Base-by-base conservation (phyloP, 2,888 invertebrate species). In the Temnothorax ravouxi region DNA sequence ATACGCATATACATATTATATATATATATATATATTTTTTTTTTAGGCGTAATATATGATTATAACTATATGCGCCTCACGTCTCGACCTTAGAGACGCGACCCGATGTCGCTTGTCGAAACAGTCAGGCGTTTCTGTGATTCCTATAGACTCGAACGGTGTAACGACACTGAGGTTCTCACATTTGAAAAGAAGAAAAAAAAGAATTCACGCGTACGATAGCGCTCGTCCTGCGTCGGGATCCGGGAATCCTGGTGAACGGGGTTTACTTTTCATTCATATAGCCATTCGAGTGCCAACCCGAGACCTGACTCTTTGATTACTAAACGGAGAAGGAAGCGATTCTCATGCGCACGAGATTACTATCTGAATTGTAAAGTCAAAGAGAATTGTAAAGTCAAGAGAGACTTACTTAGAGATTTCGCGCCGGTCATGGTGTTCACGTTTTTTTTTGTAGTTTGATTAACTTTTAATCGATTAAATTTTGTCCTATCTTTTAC, bases 21-120 rank as follows among this genome's bases (percentile, higher is more conserved):
- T 2, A 71, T 56, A 56, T 56, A 41, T 75, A 75, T 71, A 25
- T 25, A 25, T 25, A 25, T 25, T 0, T 25, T 25, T 25, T 25
- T 56, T 56, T 52, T 79, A 71, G 34, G n/a, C 25, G 59, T 47
- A 56, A 74, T 72, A 59, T 80, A 80, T 80, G 44, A 80, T 80
- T 80, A 72, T 59, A 72, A 80, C 74, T 80, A 79, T 72, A n/a
- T n/a, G n/a, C n/a, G 25, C 29, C 34, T 67, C 79, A 54, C 67
- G n/a, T 34, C 44, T 34, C 44, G 34, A 75, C 72, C 85, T 72
- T 76, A 69, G 50, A 72, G 74, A 72, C 47, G 47, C 67, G 72
- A 72, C 29, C 29, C 67, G 62, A 64, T 61, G 83, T 88, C 77
- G 86, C 84, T 86, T 47, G 69, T 88, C n/a, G 64, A 80, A 75